These are phyloP conservation scores for Anomalospiza imberbis DNA, from an alignment of 2,797 vertebrate genomes.

Conservation along the genomic window DNA sequence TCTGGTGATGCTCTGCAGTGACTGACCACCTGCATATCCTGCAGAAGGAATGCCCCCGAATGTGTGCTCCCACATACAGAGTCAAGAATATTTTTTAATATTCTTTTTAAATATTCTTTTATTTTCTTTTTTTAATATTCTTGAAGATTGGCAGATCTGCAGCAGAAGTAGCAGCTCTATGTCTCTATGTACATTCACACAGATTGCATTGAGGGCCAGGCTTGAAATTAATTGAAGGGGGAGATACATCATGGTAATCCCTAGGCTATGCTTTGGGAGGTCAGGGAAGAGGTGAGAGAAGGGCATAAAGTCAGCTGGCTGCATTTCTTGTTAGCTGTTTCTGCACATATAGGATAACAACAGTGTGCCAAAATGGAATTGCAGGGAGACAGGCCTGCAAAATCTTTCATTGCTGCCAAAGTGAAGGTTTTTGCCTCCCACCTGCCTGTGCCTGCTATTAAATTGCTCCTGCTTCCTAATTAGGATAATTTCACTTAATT, in stretches of 20 bases:
- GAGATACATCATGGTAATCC: not conserved
- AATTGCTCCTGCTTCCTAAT: not conserved
- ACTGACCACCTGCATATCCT: not conserved
- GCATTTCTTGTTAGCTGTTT: not conserved
- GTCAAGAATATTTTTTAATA: not conserved
- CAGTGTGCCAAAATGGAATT: not conserved
- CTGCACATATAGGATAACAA: not conserved
- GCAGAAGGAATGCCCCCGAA: not conserved
- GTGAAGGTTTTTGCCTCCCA: not conserved
- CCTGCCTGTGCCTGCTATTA: not conserved
- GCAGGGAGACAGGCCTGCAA: not conserved
- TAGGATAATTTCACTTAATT: not conserved
- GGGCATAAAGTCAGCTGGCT: not conserved
- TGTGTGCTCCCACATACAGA: not conserved
- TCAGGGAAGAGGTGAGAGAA: not conserved
- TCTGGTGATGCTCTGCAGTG: not conserved
- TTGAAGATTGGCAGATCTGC: not conserved
- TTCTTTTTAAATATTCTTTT: not conserved
- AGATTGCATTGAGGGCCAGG: not conserved
- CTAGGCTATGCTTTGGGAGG: not conserved
- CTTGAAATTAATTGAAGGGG: not conserved
- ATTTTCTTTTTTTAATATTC: not conserved
- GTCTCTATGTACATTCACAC: not conserved
- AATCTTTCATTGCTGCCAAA: not conserved
- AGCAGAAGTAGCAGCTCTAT: not conserved